phyloP scores from a whole-genome alignment of 2,113 vertebrate genomes.

The Xiphophorus hellerii region DNA sequence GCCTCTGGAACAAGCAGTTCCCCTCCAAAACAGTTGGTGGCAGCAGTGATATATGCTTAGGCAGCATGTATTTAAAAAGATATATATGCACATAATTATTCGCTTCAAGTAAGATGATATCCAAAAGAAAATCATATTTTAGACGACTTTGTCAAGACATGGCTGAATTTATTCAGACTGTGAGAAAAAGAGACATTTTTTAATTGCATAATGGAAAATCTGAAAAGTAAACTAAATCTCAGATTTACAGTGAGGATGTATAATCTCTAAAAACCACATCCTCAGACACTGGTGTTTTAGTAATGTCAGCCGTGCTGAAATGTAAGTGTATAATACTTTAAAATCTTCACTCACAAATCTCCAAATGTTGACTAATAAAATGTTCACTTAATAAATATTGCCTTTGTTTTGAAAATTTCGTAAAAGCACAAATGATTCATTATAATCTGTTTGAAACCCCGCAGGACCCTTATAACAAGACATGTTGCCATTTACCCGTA shows the following conservation, averaged over 20 bases:
- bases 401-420: background rate
- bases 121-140: background rate
- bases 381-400: background rate
- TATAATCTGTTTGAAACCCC: too few species aligned
- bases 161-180: background rate
- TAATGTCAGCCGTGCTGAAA: background rate
- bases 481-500: too few species aligned
- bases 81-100: too few species aligned
- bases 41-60: too few species aligned
- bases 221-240: background rate
- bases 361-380: background rate
- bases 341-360: background rate
- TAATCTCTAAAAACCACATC: too few species aligned
- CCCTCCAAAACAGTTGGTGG: too few species aligned
- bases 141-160: background rate
- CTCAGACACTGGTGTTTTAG: too few species aligned
- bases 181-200: background rate
- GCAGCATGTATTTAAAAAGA: too few species aligned
- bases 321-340: background rate
- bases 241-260: too few species aligned
- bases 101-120: background rate
- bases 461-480: too few species aligned
- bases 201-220: background rate
- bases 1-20: too few species aligned
- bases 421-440: too few species aligned